Percentiles rank a stretch among this genome's conserved stretches.
These are phyloP conservation scores for Alectura lathami DNA, from an alignment of 2,113 vertebrate species.

Conservation along the genomic window DNA sequence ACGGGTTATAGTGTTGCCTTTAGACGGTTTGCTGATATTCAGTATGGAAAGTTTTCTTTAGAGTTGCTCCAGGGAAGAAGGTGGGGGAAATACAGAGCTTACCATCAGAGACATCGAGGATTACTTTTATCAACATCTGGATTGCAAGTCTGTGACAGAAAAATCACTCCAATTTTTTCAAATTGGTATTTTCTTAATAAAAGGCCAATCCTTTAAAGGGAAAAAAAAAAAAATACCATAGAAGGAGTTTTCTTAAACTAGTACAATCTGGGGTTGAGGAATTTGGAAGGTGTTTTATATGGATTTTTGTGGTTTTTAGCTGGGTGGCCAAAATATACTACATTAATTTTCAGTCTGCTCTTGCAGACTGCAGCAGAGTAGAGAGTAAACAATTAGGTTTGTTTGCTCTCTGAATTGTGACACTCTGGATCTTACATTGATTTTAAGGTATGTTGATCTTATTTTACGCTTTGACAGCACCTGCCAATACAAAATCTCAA, in stretches of 20 bases:
- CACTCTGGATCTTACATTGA: neutral
- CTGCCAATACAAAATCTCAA: neutral
- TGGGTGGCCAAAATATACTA: conserved; percentile 32
- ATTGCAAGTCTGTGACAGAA: neutral
- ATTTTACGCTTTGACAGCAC: neutral
- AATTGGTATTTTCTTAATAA: neutral
- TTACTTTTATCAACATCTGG: neutral
- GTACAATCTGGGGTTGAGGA: neutral
- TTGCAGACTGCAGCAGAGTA: conserved; percentile 19
- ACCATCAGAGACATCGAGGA: neutral
- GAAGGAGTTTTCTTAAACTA: conserved; percentile 16
- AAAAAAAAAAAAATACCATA: neutral
- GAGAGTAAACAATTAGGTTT: conserved; percentile 35
- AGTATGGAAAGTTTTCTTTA: neutral
- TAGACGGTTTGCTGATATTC: neutral
- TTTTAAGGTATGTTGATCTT: neutral
- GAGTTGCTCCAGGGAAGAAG: neutral
- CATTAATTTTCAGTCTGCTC: conserved; percentile 38
- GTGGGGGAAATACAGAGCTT: neutral
- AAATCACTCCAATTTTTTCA: neutral
- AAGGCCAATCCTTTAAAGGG: neutral
- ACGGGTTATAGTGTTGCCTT: neutral
- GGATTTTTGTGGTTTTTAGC: conserved; percentile 63
- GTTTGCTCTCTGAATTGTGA: conserved; percentile 27
- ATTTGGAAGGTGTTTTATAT: conserved; percentile 58